Base-by-base conservation (phyloP, 2,888 invertebrate species). In the Drosophila borealis region DNA sequence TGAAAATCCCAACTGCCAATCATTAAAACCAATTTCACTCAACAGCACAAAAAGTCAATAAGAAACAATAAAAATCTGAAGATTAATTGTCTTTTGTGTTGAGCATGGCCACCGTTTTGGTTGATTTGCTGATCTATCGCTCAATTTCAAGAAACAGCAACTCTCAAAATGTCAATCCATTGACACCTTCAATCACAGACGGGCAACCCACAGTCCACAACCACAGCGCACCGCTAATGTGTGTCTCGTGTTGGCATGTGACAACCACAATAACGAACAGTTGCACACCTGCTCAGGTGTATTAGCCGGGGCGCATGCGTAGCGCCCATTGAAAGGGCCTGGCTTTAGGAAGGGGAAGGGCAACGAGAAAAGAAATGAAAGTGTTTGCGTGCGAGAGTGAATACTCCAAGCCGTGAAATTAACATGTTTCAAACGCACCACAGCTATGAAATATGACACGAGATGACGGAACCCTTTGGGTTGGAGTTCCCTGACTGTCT, bases 381-480 rank as follows among this genome's bases (percentile, higher is more conserved):
- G 85, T 71, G 83, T 81, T 85, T 75, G 80, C 76, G 81, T 84
- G 41, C 48, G 50, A 57, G 11, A 54, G 54, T 10, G 51, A 55
- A 64, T 55, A 64, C 34, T 53, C 60, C 48, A 67, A 70, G 49
- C 53, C 70, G 59, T 79, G 71, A 87, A 84, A 84, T 87, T 74
- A 73, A 81, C 81, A 81, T 81, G 74, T 78, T 70, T 39, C 42
- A 33, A 70, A 49, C 49, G 64, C 51, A 59, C 10, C 66, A 66
- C 29, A 29, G 8, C 29, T 50, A 63, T 68, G 46, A 76, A 72
- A 55, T 61, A 63, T 78, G 61, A 73, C 46, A 53, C 54, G 48
- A 67, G 66, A 57, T 56, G 45, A 60, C 48, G 46, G 63, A 69
- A 45, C 77, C 88, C 85, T 79, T 77, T 55, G 55, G 50, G n/a